Evolutionary conservation across 2,113 vertebrate species (phyloP).

Genomic region (Natator depressus): DNA sequence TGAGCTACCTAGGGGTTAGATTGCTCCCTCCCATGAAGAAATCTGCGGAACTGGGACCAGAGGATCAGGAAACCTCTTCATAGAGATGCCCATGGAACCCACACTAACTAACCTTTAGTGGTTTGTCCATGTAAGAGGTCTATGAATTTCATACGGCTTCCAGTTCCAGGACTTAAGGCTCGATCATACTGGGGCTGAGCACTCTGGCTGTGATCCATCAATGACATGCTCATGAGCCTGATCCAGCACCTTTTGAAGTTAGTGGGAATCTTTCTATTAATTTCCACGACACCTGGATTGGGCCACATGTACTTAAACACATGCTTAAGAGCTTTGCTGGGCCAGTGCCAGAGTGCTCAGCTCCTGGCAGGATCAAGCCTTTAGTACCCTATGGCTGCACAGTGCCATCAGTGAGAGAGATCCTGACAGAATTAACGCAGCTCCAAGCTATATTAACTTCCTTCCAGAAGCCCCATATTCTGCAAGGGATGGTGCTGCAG

Average conservation of each 20-base stretch:
- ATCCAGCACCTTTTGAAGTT: too few species aligned
- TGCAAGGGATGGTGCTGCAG: not conserved
- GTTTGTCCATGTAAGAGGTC: not conserved
- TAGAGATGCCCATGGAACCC: not conserved
- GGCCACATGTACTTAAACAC: not conserved
- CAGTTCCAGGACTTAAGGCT: not conserved
- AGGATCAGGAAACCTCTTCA: not conserved
- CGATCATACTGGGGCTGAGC: not conserved
- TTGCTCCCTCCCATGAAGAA: not conserved
- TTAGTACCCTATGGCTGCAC: fast-evolving
- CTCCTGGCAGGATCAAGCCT: not conserved
- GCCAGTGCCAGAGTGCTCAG: fast-evolving
- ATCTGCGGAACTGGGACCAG: not conserved
- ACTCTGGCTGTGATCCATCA: not conserved
- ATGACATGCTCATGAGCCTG: not conserved
- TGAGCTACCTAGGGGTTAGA: not conserved
- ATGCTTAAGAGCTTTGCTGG: fast-evolving
- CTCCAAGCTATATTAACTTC: not conserved
- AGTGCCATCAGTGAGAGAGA: not conserved
- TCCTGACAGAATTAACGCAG: not conserved
- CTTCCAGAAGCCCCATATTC: not conserved
- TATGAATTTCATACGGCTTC: not conserved
- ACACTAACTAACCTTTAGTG: not conserved
- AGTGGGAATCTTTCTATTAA: too few species aligned
- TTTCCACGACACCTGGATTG: too few species aligned